Conservation (phyloP, 1,140 invertebrate genomes). For the Epicauta chinensis region DNA sequence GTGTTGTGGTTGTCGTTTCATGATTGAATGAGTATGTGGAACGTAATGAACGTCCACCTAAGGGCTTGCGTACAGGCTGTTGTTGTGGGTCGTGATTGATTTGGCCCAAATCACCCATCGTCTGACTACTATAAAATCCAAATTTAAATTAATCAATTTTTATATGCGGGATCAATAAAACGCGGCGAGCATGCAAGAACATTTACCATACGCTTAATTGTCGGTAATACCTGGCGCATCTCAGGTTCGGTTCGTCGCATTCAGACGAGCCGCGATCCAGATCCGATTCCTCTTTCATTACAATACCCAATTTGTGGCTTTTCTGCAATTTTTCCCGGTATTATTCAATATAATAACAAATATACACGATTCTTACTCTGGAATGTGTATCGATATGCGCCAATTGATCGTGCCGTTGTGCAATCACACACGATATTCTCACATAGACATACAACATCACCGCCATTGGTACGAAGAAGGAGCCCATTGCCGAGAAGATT, state of each 20-base stretch:
- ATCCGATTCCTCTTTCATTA: slow-evolving; percentile 40
- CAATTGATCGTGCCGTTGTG: slow-evolving; percentile 51
- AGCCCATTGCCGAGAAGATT: slow-evolving; percentile 85
- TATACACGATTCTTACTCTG: slow-evolving; percentile 28
- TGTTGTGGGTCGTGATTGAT: slow-evolving; percentile 15
- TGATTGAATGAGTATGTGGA: slow-evolving; percentile 31
- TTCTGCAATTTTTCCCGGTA: slow-evolving; percentile 31
- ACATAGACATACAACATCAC: slow-evolving; percentile 91
- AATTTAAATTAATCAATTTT: neutral
- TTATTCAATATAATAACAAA: neutral
- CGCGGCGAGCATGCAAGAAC: slow-evolving; percentile 6
- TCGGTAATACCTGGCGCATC: slow-evolving; percentile 32
- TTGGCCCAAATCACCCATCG: slow-evolving; percentile 19
- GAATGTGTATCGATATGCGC: slow-evolving; percentile 36
- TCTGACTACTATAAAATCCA: slow-evolving; percentile 18
- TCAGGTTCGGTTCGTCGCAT: slow-evolving; percentile 29
- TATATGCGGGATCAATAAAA: neutral
- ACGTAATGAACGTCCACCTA: slow-evolving; percentile 11
- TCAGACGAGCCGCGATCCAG: slow-evolving; percentile 40
- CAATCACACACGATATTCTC: slow-evolving; percentile 79
- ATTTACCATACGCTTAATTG: slow-evolving; percentile 29
- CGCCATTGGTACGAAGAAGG: slow-evolving; percentile 85
- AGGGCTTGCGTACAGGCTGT: slow-evolving; percentile 8
- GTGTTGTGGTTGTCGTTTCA: slow-evolving; percentile 9
- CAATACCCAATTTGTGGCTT: slow-evolving; percentile 35